Conservation (phyloP, 1,140 invertebrate species). For the Lineus longissimus region DNA sequence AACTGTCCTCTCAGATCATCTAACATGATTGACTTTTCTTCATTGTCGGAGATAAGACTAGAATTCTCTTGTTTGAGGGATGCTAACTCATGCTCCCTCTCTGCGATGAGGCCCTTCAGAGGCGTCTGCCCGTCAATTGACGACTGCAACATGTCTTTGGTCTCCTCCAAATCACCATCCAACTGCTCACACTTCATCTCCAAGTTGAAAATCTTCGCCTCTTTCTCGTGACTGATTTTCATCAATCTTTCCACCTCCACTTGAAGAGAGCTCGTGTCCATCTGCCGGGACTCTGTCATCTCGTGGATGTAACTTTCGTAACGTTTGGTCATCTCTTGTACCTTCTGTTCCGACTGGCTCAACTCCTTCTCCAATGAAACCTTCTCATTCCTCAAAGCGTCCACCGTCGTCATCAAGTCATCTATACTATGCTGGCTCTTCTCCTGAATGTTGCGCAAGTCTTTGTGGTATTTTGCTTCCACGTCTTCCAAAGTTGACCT, state of each 20-base stretch:
- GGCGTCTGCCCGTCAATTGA: conserved; percentile 19
- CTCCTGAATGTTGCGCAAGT: background rate
- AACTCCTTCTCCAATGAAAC: conserved; percentile 22
- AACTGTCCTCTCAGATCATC: conserved; percentile 8
- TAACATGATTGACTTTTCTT: conserved; percentile 15
- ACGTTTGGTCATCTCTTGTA: conserved; percentile 25
- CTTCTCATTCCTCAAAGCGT: conserved; percentile 21
- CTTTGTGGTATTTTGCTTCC: background rate
- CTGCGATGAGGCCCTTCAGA: conserved; percentile 13
- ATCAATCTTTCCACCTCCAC: conserved; percentile 26
- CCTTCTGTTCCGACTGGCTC: conserved; percentile 16
- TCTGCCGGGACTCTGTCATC: conserved; percentile 22
- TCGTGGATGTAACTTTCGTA: conserved; percentile 34
- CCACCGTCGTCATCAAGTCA: conserved; percentile 22
- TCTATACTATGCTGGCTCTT: conserved; percentile 4
- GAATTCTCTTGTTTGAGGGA: conserved; percentile 19
- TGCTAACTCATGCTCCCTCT: conserved; percentile 24
- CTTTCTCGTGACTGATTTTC: conserved; percentile 28
- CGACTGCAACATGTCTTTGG: conserved; percentile 18
- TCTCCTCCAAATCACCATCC: conserved; percentile 15
- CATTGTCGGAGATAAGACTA: conserved; percentile 8
- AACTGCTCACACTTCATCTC: conserved; percentile 20
- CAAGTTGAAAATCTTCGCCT: conserved; percentile 25
- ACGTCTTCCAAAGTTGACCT: background rate
- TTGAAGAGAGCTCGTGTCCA: conserved; percentile 19